Conservation (phyloP, 2,888 invertebrate genomes). For the Drosophila austrosaltans region DNA sequence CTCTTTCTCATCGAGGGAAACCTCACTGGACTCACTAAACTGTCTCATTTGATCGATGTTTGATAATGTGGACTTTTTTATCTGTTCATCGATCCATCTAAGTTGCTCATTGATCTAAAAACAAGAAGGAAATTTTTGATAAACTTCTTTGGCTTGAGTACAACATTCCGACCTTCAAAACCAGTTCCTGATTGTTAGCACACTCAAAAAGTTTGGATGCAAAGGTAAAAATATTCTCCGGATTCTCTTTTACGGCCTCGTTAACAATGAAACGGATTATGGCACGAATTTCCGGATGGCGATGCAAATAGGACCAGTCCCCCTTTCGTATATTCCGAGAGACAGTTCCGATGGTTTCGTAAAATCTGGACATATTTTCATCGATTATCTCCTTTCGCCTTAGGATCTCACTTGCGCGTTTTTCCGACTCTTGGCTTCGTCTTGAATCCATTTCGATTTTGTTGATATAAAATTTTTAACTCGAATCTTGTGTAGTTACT, state of each 20-base stretch:
- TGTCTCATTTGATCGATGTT: constrained; percentile 34
- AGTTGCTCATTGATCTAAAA: constrained; percentile 57
- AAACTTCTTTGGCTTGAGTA: too few relatives aligned
- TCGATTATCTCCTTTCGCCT: neutral
- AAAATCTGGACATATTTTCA: constrained; percentile 29
- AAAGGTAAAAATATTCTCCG: constrained; percentile 43
- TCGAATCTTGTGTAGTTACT: neutral
- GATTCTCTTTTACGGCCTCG: constrained; percentile 36
- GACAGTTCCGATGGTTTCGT: constrained; percentile 43
- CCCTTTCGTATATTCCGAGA: constrained; percentile 48
- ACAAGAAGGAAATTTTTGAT: too few relatives aligned
- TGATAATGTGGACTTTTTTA: constrained; percentile 37
- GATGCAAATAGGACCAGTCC: constrained; percentile 56
- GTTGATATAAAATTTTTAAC: neutral
- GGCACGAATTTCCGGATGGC: constrained; percentile 60
- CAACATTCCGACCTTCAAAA: constrained; percentile 27
- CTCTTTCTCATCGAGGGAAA: neutral
- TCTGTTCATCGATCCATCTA: constrained; percentile 52
- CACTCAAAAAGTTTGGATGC: constrained; percentile 39
- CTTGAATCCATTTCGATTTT: constrained; percentile 11
- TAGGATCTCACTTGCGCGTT: neutral
- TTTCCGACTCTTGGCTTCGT: neutral
- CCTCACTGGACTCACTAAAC: constrained; percentile 35
- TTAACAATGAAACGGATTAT: constrained; percentile 57
- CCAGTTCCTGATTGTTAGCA: constrained; percentile 25